A percentile compares a stretch with the other conserved stretches of the same genome.
Conservation (phyloP, 2,888 invertebrate species). For the Drosophila cognata region DNA sequence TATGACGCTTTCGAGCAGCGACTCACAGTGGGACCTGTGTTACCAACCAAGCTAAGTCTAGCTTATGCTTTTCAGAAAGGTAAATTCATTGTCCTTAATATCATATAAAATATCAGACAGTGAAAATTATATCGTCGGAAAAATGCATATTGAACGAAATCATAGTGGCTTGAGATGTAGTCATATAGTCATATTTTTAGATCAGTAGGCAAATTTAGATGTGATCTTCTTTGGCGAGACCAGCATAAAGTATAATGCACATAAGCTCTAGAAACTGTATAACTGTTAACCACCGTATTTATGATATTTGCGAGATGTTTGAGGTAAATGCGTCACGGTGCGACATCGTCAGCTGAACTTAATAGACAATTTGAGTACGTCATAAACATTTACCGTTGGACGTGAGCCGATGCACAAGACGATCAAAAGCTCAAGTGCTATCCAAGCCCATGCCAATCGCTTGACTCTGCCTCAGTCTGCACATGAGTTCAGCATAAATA, state of each 20-base stretch:
- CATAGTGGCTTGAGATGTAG: neutral
- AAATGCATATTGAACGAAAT: neutral
- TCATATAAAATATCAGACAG: neutral
- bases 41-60: neutral
- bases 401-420: slow-evolving; percentile 51
- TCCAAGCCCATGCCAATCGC: slow-evolving; percentile 23
- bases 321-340: neutral
- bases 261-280: neutral
- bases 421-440: slow-evolving; percentile 10
- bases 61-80: neutral
- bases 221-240: no score
- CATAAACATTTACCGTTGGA: slow-evolving; percentile 80
- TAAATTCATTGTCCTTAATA: neutral
- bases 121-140: neutral
- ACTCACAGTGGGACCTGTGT: neutral
- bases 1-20: slow-evolving; percentile 45
- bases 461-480: slow-evolving; percentile 17
- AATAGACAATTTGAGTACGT: slow-evolving; percentile 78
- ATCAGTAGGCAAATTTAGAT: neutral
- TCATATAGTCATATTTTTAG: neutral
- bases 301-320: neutral
- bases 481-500: slow-evolving; percentile 49
- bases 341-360: slow-evolving; percentile 74
- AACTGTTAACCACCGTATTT: neutral
- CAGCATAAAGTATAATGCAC: neutral